Evolutionary conservation across 1,140 invertebrate genomes (phyloP).

Genomic region (Pectinophora gossypiella): DNA sequence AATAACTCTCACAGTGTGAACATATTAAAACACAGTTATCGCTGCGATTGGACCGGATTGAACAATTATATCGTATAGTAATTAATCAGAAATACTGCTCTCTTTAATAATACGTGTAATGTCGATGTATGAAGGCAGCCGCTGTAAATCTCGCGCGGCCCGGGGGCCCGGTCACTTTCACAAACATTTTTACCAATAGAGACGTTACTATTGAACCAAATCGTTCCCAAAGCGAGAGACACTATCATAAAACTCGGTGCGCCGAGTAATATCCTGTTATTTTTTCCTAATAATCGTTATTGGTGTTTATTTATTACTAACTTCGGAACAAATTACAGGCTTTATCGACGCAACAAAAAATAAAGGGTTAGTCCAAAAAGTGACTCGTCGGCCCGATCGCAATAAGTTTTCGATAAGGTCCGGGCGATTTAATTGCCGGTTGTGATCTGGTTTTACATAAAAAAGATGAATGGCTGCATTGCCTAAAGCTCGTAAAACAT

Average conservation of each 20-base stretch:
- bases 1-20: conserved; percentile 46
- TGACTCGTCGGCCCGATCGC: conserved; percentile 71
- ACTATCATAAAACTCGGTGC: conserved; percentile 47
- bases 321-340: conserved; percentile 69
- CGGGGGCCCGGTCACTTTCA: conserved; percentile 60
- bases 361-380: conserved; percentile 72
- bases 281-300: conserved; percentile 74
- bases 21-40: conserved; percentile 41
- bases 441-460: conserved; percentile 74
- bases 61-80: conserved; percentile 48
- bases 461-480: conserved; percentile 67
- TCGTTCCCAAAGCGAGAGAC: conserved; percentile 43
- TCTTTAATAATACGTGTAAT: conserved; percentile 63
- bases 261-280: conserved; percentile 70
- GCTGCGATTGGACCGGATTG: conserved; percentile 38
- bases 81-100: conserved; percentile 56
- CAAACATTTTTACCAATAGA: conserved; percentile 63
- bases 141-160: conserved; percentile 57
- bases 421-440: conserved; percentile 74
- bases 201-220: conserved; percentile 62
- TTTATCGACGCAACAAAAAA: conserved; percentile 65
- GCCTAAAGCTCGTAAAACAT: conserved; percentile 62
- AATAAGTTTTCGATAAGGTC: conserved; percentile 74
- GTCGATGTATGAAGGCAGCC: conserved; percentile 41
- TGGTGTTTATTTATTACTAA: conserved; percentile 75